Percentiles rank a stretch among this genome's conserved stretches.
Conservation (phyloP, 2,113 vertebrate genomes). For the Macheiramphus alcinus region DNA sequence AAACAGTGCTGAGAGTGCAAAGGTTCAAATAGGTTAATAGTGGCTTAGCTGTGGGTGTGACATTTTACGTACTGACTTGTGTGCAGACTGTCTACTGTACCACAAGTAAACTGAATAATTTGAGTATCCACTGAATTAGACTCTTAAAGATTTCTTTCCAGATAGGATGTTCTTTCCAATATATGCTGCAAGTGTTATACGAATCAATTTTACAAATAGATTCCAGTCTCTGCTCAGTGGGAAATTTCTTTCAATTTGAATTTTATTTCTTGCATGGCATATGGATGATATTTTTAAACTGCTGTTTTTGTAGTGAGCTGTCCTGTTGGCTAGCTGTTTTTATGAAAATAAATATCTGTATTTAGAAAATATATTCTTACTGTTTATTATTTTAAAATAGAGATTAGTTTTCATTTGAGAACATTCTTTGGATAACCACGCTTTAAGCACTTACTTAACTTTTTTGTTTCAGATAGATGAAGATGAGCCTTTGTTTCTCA, state of each 20-base stretch:
- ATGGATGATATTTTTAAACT: neutral
- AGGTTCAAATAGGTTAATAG: neutral
- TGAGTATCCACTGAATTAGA: neutral
- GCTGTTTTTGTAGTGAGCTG: neutral
- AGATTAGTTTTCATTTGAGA: neutral
- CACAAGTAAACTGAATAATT: neutral
- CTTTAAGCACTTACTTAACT: neutral
- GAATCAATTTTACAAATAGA: neutral
- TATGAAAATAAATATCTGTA: neutral
- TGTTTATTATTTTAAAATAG: neutral
- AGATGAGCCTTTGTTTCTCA: constrained; percentile 80
- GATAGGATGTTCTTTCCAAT: neutral
- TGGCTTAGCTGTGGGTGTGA: neutral
- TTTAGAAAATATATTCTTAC: neutral
- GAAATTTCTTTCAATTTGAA: neutral
- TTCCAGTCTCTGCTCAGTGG: neutral
- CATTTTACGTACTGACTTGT: neutral
- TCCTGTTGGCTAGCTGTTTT: neutral
- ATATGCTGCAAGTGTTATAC: neutral
- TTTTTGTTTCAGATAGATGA: constrained; percentile 72
- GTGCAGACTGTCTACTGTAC: neutral
- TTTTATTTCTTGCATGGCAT: neutral
- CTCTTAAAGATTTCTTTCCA: neutral
- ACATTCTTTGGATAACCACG: neutral
- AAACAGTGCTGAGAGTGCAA: neutral